Evolutionary conservation across 2,797 vertebrate genomes (phyloP).

Genomic region (Erpetoichthys calabaricus): DNA sequence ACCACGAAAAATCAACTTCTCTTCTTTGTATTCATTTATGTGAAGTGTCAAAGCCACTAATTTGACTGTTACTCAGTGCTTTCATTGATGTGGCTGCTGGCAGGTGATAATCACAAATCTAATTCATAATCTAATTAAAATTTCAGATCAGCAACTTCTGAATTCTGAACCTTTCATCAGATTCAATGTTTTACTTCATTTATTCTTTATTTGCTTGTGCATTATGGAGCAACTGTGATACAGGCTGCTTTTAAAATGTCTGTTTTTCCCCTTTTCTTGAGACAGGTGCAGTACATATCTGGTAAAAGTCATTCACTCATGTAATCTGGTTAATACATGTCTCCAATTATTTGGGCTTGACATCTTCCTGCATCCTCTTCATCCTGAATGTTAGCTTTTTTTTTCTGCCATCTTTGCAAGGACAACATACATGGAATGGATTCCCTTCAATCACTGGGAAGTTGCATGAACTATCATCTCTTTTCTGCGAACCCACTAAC

Average conservation of each 20-base stretch:
- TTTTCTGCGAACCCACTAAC: constrained; percentile 56
- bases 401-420: constrained; percentile 47
- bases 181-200: too few species aligned
- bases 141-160: too few species aligned
- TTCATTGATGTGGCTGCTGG: too few species aligned
- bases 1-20: too few species aligned
- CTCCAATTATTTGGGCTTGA: constrained; percentile 47
- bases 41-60: too few species aligned
- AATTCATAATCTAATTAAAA: too few species aligned
- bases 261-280: constrained; percentile 31
- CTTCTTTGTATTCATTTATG: too few species aligned
- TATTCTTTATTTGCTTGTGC: too few species aligned
- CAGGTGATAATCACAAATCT: too few species aligned
- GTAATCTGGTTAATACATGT: constrained; percentile 27
- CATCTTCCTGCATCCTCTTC: constrained; percentile 44
- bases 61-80: too few species aligned
- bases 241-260: constrained; percentile 46
- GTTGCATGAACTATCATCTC: constrained; percentile 63
- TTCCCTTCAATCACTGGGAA: constrained; percentile 51
- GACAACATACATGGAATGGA: constrained; percentile 56
- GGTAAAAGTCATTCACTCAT: constrained; percentile 42
- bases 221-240: constrained; percentile 32
- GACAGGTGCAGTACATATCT: constrained; percentile 59
- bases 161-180: too few species aligned
- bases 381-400: constrained; percentile 55